Conservation (phyloP, 2,797 vertebrate genomes). For the Trachurus trachurus region DNA sequence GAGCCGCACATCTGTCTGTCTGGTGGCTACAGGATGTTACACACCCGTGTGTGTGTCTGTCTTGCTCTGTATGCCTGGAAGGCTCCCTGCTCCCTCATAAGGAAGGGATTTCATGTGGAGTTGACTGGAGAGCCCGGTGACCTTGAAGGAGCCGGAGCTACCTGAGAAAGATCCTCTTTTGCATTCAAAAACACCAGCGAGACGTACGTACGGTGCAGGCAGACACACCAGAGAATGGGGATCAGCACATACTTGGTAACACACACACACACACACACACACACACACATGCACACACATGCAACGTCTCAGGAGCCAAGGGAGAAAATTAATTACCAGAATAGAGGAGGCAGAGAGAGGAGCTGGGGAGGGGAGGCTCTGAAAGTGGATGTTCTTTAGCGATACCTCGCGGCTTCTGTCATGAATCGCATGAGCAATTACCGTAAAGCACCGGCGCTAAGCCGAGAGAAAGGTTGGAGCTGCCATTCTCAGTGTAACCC, state of each 20-base stretch:
- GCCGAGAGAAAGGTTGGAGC: conserved; percentile 75
- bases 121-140: conserved; percentile 47
- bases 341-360: conserved; percentile 49
- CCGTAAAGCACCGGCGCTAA: conserved; percentile 63
- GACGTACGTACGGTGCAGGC: conserved; percentile 22
- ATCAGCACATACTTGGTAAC: conserved; percentile 61
- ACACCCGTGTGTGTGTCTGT: neutral
- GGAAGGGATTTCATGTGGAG: conserved; percentile 21
- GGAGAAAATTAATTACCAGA: conserved; percentile 76
- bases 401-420: conserved; percentile 74
- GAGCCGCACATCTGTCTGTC: conserved; percentile 1
- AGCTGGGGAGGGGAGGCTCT: conserved; percentile 27
- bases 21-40: neutral
- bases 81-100: neutral
- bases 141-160: conserved; percentile 64
- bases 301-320: conserved; percentile 33
- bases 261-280: conserved; percentile 42
- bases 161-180: conserved; percentile 54
- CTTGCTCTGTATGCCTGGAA: neutral
- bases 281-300: conserved; percentile 12
- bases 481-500: conserved; percentile 59
- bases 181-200: conserved; percentile 64
- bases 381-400: conserved; percentile 70
- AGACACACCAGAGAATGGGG: conserved; percentile 63
- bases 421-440: conserved; percentile 70